phyloP scores from a whole-genome alignment of 1,140 invertebrate species.

The Arctopsyche grandis region DNA sequence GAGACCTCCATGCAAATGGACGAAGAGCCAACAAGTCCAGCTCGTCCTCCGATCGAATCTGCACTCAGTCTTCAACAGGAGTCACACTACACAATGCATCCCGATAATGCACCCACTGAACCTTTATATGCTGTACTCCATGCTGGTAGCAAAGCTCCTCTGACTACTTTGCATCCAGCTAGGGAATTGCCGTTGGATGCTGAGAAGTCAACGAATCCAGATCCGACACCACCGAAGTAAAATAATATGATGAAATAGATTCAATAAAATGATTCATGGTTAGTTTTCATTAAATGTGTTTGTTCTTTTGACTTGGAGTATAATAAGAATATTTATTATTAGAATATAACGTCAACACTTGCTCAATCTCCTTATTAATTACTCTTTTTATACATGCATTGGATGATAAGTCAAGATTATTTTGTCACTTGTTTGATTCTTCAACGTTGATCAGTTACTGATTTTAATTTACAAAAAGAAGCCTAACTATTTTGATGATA shows the following conservation, averaged over 20 bases:
- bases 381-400: no score
- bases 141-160: constrained; percentile 33
- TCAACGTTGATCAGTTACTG: no score
- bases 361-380: neutral
- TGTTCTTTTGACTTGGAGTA: neutral
- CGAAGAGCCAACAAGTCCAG: constrained; percentile 65
- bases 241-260: neutral
- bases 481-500: no score
- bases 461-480: no score
- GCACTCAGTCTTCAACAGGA: constrained; percentile 35
- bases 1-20: constrained; percentile 81
- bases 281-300: neutral
- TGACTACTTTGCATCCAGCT: constrained; percentile 47
- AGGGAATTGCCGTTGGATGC: constrained; percentile 51
- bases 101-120: constrained; percentile 23
- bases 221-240: constrained; percentile 39
- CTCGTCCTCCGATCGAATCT: constrained; percentile 31
- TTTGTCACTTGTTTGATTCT: no score
- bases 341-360: neutral
- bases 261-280: neutral
- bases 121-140: constrained; percentile 51
- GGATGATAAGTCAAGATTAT: no score
- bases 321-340: constrained; percentile 12
- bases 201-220: constrained; percentile 41
- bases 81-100: constrained; percentile 39